These are phyloP conservation scores for Dendrocincla tyrannina DNA, from an alignment of 2,797 vertebrate species.

Conservation along the genomic window DNA sequence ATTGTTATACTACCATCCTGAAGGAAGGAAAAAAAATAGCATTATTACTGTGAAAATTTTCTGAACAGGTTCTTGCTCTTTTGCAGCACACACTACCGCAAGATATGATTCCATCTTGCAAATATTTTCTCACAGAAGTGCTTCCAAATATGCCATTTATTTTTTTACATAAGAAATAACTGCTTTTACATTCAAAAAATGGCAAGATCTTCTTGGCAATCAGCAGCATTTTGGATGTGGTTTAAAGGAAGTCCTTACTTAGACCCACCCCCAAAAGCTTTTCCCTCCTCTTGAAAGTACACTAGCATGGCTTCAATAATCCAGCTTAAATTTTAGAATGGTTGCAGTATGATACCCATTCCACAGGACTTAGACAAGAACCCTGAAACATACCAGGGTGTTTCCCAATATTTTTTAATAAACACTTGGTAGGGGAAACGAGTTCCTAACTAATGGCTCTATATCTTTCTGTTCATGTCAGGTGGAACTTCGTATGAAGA, in stretches of 20 bases:
- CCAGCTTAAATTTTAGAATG: neutral
- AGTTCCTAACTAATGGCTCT: neutral
- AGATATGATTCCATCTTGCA: neutral
- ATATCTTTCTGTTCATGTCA: neutral
- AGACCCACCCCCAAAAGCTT: neutral
- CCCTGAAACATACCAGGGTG: neutral
- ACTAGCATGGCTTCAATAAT: neutral
- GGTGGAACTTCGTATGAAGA: neutral
- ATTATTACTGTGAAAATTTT: neutral
- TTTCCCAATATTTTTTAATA: neutral
- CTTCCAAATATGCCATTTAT: neutral
- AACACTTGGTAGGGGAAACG: neutral
- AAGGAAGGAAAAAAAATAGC: neutral
- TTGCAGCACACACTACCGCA: neutral
- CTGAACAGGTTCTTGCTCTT: neutral
- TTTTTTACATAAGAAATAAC: neutral
- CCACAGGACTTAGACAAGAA: neutral
- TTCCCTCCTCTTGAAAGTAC: neutral
- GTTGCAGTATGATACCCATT: neutral
- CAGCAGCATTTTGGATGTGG: neutral
- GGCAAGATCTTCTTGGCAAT: neutral
- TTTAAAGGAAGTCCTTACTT: neutral
- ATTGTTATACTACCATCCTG: constrained; percentile 81
- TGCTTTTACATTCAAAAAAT: neutral
- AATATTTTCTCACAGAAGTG: neutral